Evolutionary conservation across 1,140 invertebrate genomes (phyloP).

Genomic region (Uloborus diversus): DNA sequence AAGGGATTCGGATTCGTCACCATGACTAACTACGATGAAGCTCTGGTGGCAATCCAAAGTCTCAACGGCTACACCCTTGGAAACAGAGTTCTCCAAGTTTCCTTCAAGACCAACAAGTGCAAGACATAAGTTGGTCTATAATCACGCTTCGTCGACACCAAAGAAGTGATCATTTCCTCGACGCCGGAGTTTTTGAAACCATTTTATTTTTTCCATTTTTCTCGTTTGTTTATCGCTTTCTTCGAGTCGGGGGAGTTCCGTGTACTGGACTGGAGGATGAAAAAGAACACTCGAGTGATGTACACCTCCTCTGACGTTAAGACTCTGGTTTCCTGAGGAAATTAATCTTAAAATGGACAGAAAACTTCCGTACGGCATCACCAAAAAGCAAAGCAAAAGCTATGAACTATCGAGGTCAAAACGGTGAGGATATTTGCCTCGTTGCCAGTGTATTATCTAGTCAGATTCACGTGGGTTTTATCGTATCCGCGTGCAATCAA

Average conservation of each 20-base stretch:
- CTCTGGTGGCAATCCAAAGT: constrained; percentile 95
- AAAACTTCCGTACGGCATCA: constrained; percentile 40
- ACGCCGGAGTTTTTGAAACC: neutral
- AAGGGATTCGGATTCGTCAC: constrained; percentile 99
- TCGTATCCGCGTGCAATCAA: neutral
- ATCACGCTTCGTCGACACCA: neutral
- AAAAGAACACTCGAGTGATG: neutral
- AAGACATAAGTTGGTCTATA: constrained; percentile 62
- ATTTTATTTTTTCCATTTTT: constrained; percentile 17
- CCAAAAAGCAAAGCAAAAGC: constrained; percentile 18
- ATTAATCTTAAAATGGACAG: constrained; percentile 24
- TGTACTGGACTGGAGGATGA: constrained; percentile 20
- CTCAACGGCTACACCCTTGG: constrained; percentile 97
- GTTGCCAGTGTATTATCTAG: constrained; percentile 2
- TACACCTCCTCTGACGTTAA: constrained; percentile 5
- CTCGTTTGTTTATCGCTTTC: neutral
- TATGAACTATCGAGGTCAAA: neutral
- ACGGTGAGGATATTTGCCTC: neutral
- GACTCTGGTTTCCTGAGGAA: constrained; percentile 25
- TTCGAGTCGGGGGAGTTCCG: neutral
- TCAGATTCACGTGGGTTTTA: neutral
- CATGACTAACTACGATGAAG: constrained; percentile 99
- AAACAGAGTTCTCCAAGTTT: constrained; percentile 97
- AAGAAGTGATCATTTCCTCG: constrained; percentile 48
- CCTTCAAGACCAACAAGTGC: constrained; percentile 85